Percentiles rank a stretch among this genome's conserved stretches.
Evolutionary conservation across 2,113 vertebrate genomes (phyloP).

Genomic region (Phyllostomus discolor): DNA sequence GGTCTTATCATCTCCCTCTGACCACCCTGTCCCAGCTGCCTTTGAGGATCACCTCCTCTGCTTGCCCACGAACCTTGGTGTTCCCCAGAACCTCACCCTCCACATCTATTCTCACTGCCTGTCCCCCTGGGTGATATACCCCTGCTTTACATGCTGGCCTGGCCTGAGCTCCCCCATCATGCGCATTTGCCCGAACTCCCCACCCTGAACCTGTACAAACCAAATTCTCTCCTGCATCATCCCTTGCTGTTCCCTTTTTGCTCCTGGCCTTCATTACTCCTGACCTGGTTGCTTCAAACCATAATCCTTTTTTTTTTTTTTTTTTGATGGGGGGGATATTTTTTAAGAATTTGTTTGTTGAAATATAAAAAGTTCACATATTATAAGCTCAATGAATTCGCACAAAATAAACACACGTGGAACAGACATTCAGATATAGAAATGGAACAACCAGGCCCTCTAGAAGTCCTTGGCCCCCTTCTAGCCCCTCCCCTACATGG

Average conservation of each 20-base stretch:
- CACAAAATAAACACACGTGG: background rate
- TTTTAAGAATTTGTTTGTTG: background rate
- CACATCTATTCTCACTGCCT: background rate
- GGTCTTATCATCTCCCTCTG: background rate
- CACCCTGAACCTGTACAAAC: background rate
- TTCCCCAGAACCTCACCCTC: background rate
- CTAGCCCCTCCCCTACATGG: accelerated
- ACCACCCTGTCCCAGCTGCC: background rate
- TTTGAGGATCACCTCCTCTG: background rate
- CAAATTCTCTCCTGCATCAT: background rate
- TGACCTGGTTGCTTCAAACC: background rate
- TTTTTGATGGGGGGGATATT: too few species aligned
- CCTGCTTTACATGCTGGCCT: background rate
- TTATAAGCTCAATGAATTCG: background rate
- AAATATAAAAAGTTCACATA: background rate
- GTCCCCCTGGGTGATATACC: accelerated
- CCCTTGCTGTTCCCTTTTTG: too few species aligned
- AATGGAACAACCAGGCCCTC: background rate
- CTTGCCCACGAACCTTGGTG: background rate
- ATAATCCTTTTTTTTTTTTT: background rate
- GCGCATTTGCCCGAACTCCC: background rate
- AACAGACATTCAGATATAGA: background rate
- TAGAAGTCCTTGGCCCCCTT: background rate
- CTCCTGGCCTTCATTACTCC: background rate
- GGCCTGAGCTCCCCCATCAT: background rate